Evolutionary conservation across 2,797 vertebrate species (phyloP), one percentile per base, ranked within the genome.

Genomic region (Gymnothorax reevesii): DNA sequence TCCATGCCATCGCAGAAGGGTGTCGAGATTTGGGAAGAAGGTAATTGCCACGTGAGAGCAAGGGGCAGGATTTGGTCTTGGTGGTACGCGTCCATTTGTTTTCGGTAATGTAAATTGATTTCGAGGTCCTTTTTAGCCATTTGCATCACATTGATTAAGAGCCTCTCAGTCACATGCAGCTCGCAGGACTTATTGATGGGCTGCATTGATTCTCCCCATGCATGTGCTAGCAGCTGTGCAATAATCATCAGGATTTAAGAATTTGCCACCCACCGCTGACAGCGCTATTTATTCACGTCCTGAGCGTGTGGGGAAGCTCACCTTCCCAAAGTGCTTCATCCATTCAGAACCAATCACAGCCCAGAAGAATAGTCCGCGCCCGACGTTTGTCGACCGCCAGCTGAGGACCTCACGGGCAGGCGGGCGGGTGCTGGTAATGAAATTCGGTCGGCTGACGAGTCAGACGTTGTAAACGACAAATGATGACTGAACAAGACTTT

Each of bases 91-190:
- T 94, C 95, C 94, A 95, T 96, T 96, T 95, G 93, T 96, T 80
- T 96, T 95, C 94, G 95, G 95, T 95, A 95, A 95, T 91, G 90
- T 94, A 94, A 96, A 96, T 95, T 95, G 95, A 96, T 95, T 96
- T 93, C 89, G 69, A 89, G 93, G 96, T 42, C 93, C 94, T 95
- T 90, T 92, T 90, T 88, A 94, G 92, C 91, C 92, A 94, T 94
- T 94, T 94, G 92, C 94, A 94, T 95, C 88, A 88, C 92, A 93
- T 94, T 93, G 92, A 94, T 95, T 95, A 95, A 94, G 92, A 52
- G 22, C 89, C 80, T 85, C 54, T 88, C 91, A 12, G 17, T 87
- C 57, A 52, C 64, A 49, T 10, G 71, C 52, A n/a, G 77, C 57
- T 49, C 87, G 5, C 64, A 80, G 57, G 69, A 59, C n/a, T 12